Evolutionary conservation across 2,113 vertebrate species (phyloP), one percentile per base, ranked within the genome.

Genomic region (Nesoenas mayeri): DNA sequence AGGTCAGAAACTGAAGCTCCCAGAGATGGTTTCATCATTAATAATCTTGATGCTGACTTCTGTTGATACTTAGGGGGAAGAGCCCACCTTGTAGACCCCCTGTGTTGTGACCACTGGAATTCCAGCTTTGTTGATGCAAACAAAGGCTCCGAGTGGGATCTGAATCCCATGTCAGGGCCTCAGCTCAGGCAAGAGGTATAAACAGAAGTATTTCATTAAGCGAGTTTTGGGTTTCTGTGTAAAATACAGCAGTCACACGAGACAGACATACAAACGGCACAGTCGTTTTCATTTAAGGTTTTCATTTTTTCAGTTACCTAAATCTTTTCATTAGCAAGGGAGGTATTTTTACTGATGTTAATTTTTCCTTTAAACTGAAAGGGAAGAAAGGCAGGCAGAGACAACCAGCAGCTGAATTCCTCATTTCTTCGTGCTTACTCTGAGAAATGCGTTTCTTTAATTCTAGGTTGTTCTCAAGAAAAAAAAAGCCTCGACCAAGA

Each of bases 401-500:
- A 73, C 38, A 80, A 24, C 9, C 42, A 64, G 53, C 57, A 80
- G 29, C 18, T 61, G 73, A 89, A 62, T 93, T 90, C n/a, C 19
- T 84, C 16, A 15, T 2, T 91, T 95, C 16, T 26, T 81, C 34
- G 11, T 85, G 60, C 57, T 88, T 95, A 36, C 81, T 92, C 91
- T 96, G 77, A 96, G 83, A 78, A 94, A 67, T 95, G 19, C 78
- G 12, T 93, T 95, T 93, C 50, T 96, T 95, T 74, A 79, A 92
- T 96, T 96, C 88, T 79, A 97, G 97, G 96, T 86, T 97, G 36
- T 95, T 93, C 82, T 96, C 85, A 61, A 97, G 79, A 19, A 97
- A 96, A 96, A 95, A 83, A 79, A 95, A 79, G 67, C 87, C 79
- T 95, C 85, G 71, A 91, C 95, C 96, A 81, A 97, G 95, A 96